A percentile compares a stretch with the other conserved stretches of the same genome.
Evolutionary conservation across 2,888 invertebrate genomes (phyloP).

Genomic region (Drosophila pseudotakahashii): DNA sequence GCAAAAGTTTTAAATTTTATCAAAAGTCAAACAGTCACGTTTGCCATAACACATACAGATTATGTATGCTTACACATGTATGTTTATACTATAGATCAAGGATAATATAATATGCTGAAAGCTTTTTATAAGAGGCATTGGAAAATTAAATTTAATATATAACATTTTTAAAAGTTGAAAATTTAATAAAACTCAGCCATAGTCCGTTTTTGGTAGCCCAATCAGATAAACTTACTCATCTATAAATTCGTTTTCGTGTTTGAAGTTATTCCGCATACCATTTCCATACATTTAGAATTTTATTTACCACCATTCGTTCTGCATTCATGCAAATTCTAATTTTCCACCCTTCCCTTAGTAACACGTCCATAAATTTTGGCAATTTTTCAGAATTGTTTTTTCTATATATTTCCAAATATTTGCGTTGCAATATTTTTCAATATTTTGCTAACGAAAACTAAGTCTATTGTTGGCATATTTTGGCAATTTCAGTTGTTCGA

Average conservation of each 20-base stretch:
- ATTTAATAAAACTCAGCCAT: not conserved
- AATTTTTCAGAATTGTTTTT: constrained; percentile 30
- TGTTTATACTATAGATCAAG: not conserved
- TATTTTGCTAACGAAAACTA: constrained; percentile 33
- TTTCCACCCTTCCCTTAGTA: constrained; percentile 11
- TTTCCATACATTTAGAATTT: not conserved
- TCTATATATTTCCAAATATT: constrained; percentile 33
- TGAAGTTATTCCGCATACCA: not conserved
- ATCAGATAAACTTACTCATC: not conserved
- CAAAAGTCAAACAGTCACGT: constrained; percentile 5
- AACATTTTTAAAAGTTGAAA: too few species aligned
- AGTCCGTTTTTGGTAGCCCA: not conserved
- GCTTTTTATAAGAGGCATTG: not conserved
- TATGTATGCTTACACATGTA: not conserved
- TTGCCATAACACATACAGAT: not conserved
- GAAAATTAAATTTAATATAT: too few species aligned
- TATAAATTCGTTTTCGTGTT: not conserved
- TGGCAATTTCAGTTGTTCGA: constrained; percentile 47
- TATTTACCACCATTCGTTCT: constrained; percentile 1
- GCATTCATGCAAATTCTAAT: constrained; percentile 6
- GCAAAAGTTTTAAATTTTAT: constrained; percentile 9
- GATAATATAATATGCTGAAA: not conserved
- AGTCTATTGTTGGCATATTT: constrained; percentile 49
- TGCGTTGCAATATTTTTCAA: constrained; percentile 40
- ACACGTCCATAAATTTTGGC: constrained; percentile 21